Evolutionary conservation across 2,113 vertebrate species (phyloP), one percentile per base, ranked within the genome.

Genomic region (Otolemur garnettii): DNA sequence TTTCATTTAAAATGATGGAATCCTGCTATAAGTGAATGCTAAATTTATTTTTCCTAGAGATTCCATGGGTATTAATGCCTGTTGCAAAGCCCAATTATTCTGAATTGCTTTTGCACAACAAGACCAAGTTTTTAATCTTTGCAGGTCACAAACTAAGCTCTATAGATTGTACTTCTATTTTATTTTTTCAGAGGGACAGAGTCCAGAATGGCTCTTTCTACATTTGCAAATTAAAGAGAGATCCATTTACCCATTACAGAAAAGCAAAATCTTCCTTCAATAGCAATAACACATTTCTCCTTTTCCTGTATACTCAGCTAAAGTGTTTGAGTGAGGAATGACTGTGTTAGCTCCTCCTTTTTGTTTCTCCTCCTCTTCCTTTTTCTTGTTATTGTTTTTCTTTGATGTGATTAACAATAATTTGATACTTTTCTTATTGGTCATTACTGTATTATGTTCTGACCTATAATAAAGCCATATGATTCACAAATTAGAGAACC

Each of bases 1-100:
- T 74, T 74, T 7, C 18, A 74, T 62, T 87, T 19, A 88, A 84
- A 80, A 64, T 66, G 28, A 2, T 28, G 33, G 11, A 77, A 81
- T 81, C 19, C 30, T 59, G 24, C 22, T 38, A 35, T 80, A 71
- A 42, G 42, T 91, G 5, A 87, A 78, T 59, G 24, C 13, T 33
- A 86, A 64, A 72, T 59, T 71, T 22, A 78, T 92, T 94, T 96
- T 33, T 79, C 5, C 53, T 50, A 71, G 71, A 75, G 80, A 18
- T 26, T 55, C 15, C 9, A 7, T 38, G 12, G 75, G 17, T 59
- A 64, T 50, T 75, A 69, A 13, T 57, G 8, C 8, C 2, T 26
- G 8, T 12, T 77, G 6, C 21, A 92, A 86, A 94, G 2, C 3
- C 14, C 24, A 60, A 18, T 33, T 74, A 78, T 17, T 87, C 45